Evolutionary conservation across 1,140 invertebrate species (phyloP), one percentile per base, ranked within the genome.

Genomic region (Chironomus striatipennis): DNA sequence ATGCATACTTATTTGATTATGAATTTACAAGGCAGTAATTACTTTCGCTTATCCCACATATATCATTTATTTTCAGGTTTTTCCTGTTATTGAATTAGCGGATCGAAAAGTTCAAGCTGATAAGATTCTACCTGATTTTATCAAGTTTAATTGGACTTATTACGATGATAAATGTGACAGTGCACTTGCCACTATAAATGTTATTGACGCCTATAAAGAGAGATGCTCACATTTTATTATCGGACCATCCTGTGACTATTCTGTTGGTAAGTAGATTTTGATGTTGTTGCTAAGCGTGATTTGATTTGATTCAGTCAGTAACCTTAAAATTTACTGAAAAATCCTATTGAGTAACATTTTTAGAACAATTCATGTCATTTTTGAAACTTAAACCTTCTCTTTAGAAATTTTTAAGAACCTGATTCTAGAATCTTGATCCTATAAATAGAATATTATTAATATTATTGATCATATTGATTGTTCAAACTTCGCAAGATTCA

Each of bases 161-260:
- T 85, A 87, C 75, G 88, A 92, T 79, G 90, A 91, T 77, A 83
- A 85, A 34, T 92, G 91, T 76, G 88, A 90, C 75, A 88, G 89
- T 5, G 88, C 86, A 1, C 86, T 89, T 77, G 89, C 89, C 0
- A 87, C 89, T 34, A 87, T 90, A 43, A 85, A 85, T 4, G 87
- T 88, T 1, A 89, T 91, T 76, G 88, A 91, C 77, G 87, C 87
- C 7, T 89, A 89, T 77, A 87, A 84, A 17, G 82, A 87, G 18
- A 84, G 86, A 76, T 91, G 89, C 80, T 87, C 89, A 0, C 89
- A 92, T 77, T 85, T 92, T 1, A 89, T 92, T 75, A 88, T 93
- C 74, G 91, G 91, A 10, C 90, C 90, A 1, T 85, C 88, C 0
- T 93, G 90, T 77, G 91, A 93, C 78, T 92, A 90, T 81, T 86